Base-by-base conservation (phyloP, 2,113 vertebrate species). In the Phalacrocorax aristotelis region DNA sequence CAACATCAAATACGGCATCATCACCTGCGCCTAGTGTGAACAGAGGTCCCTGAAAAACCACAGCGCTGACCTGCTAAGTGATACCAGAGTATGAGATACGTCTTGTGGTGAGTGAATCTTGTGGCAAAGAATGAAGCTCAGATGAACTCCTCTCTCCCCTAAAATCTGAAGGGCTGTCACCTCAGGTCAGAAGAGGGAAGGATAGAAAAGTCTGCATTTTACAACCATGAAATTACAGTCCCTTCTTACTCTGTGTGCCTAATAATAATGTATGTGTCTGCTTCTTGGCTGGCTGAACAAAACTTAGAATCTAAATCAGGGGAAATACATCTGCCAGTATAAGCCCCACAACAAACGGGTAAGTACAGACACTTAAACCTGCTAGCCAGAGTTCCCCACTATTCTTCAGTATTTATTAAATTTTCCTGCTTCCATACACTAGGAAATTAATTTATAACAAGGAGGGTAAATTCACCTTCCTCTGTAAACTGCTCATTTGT, bases 371-470 rank as follows among this genome's bases (percentile, higher is more conserved):
- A 4, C 12, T 62, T 83, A 61, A 71, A 72, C 15, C 11, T 57
- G 34, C 32, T 48, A 68, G 38, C 42, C 71, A 72, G 42, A 0
- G 0, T 76, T 44, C 40, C 20, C 21, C 1, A 0, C 17, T 48
- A 2, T 54, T 79, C 48, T 52, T 64, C 84, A 79, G 16, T 30
- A 42, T 27, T 80, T 49, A 29, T 22, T 83, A 69, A 62, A 60
- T 71, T 25, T 49, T 87, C 30, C 65, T 87, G 8, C 82, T 91
- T 65, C 57, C n/a, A 40, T 27, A 21, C 1, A 11, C 14, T 64
- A 32, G 61, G 26, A 87, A 90, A 81, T 27, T 0, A 66, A 51
- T 74, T 61, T 69, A 65, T 65, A 91, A 68, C 32, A 55, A 74
- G 20, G 52, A 76, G 2, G 4, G 18, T 60, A 49, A 62, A 42